Conservation (phyloP, 2,888 invertebrate genomes). For the Drosophila paucipuncta region DNA sequence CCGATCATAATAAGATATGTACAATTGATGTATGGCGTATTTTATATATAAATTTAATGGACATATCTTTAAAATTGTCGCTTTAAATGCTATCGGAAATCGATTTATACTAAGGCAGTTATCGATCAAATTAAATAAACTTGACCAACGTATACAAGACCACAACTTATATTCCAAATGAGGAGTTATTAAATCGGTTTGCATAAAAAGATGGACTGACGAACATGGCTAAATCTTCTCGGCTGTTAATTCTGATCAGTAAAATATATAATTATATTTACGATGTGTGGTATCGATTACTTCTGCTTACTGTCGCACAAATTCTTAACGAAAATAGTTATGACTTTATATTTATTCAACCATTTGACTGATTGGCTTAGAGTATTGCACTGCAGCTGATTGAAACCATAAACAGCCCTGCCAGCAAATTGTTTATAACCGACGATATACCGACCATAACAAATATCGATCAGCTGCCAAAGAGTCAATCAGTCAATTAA, state of each 20-base stretch:
- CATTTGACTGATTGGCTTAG: neutral
- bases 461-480: slow-evolving; percentile 68
- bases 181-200: neutral
- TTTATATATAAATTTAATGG: no score
- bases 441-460: slow-evolving; percentile 31
- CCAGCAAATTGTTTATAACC: slow-evolving; percentile 29
- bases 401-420: neutral
- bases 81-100: neutral
- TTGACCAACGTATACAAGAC: neutral
- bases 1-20: neutral
- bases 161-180: neutral
- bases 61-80: no score
- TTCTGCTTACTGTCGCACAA: neutral
- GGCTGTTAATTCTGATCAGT: neutral
- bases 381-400: slow-evolving; percentile 3
- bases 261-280: no score
- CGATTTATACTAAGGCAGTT: neutral
- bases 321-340: neutral
- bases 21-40: neutral
- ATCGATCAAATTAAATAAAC: neutral
- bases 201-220: neutral
- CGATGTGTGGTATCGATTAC: neutral
- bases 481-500: slow-evolving; percentile 31
- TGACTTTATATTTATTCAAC: neutral
- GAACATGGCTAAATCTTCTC: neutral